Evolutionary conservation across 2,113 vertebrate species (phyloP), one percentile per base, ranked within the genome.

Genomic region (Buteo buteo): DNA sequence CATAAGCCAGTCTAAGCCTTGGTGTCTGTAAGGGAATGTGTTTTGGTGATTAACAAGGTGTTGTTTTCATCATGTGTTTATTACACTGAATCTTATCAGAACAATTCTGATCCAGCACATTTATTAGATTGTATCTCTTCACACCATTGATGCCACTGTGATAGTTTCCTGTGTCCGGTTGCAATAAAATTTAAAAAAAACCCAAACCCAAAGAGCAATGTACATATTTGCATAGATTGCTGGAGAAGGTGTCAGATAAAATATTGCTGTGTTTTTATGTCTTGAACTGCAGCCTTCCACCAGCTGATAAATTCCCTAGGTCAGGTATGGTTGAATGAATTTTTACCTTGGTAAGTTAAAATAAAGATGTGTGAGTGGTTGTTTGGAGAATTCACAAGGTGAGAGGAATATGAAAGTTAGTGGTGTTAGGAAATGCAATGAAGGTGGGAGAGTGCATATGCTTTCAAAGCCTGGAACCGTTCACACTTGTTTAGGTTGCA

Each of bases 151-250:
- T 92, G 49, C 40, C 26, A 16, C 31, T n/a, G 52, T 67, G 40
- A 44, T 71, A 26, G 62, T 64, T 93, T 82, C 57, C 40, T 70
- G 10, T 54, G 58, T 13, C 20, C 54, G 21, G 21, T 38, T 80
- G 62, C 34, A 77, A 65, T 44, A 90, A 93, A 92, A 71, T 28
- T 26, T 24, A 18, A 52, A 34, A 26, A 45, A 32, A 21, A 2
- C 7, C 25, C 13, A 18, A 54, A 45, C 5, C 28, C 26, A 24
- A 77, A 62, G n/a, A 88, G 32, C 44, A 93, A 87, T 88, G 74
- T 88, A 76, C 94, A 69, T 84, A 93, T 94, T 96, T 97, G 72
- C 88, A 87, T 95, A 91, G 80, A 77, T 86, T 89, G 57, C 64
- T 82, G 79, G 36, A 42, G 92, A 58, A 77, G 6, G 14, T 85